A percentile compares a stretch with the other conserved stretches of the same genome.
phyloP scores from a whole-genome alignment of 2,888 invertebrate species.

The Lithophane semibrunnea region DNA sequence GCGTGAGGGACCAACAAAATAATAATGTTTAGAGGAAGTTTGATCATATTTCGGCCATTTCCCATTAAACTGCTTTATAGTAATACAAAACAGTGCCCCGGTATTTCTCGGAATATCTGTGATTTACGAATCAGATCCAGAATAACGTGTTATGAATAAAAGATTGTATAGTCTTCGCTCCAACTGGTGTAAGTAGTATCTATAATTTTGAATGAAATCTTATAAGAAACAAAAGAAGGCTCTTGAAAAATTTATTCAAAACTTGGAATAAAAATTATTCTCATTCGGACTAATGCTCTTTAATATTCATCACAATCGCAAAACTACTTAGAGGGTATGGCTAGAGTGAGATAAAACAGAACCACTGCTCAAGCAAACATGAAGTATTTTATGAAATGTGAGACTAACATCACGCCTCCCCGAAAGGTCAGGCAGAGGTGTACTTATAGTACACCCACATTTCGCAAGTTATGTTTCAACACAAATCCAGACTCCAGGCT shows the following conservation, averaged over 20 bases:
- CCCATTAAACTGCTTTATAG: slow-evolving; percentile 18
- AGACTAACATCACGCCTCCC: too few species aligned
- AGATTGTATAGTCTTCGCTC: slow-evolving; percentile 60
- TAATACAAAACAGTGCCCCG: slow-evolving; percentile 11
- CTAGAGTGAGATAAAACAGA: not conserved
- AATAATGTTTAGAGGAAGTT: slow-evolving; percentile 30
- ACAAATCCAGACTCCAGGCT: too few species aligned
- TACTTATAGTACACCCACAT: too few species aligned
- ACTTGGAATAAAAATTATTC: slow-evolving; percentile 12
- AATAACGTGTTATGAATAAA: slow-evolving; percentile 70
- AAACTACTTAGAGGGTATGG: not conserved
- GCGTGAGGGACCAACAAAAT: slow-evolving; percentile 34
- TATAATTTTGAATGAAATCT: slow-evolving; percentile 70
- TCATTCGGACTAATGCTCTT: slow-evolving; percentile 10
- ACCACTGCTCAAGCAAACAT: not conserved
- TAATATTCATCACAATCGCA: slow-evolving; percentile 9
- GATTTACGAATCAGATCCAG: slow-evolving; percentile 39
- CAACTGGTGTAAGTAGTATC: slow-evolving; percentile 62
- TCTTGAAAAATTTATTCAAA: slow-evolving; percentile 30
- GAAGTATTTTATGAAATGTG: not conserved
- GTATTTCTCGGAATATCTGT: slow-evolving; percentile 31
- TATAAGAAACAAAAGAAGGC: slow-evolving; percentile 11
- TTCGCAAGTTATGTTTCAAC: too few species aligned
- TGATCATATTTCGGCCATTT: slow-evolving; percentile 9
- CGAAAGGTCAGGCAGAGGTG: too few species aligned